Base-by-base conservation (phyloP, 2,797 vertebrate species). In the Myiothlypis chrysogaster region DNA sequence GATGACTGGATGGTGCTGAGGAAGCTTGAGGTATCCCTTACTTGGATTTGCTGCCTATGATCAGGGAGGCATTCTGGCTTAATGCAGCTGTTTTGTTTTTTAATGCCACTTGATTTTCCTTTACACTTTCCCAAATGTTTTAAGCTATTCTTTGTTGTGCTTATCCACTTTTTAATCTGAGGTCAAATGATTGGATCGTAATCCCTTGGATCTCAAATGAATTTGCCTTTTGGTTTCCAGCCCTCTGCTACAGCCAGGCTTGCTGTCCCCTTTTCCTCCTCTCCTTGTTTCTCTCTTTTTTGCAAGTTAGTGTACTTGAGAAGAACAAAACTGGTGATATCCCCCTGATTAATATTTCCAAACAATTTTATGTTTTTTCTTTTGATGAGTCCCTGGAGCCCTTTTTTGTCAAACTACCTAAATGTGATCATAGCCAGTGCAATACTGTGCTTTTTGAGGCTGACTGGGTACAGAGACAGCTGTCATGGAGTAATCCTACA, bases 81-180 rank as follows among this genome's bases (percentile, higher is more conserved):
- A 93, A 90, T 89, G 81, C 87, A 82, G 82, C 87, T 95, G 46
- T 88, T 96, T 81, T 94, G 82, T 89, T 76, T 28, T 69, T 92
- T 93, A 96, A 96, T 92, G 89, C 46, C 5, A 2, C 57, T 73
- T 75, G 79, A 78, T 90, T 95, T 94, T 89, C 93, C 72, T 77
- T 91, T 90, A 94, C 94, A 93, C 83, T 93, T 94, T 78, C 69
- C 87, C 87, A 95, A 94, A 94, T 47, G 82, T 94, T 96, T 94
- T 91, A 94, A 95, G 83, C 89, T 91, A 53, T 56, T 39, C 76
- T 94, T 95, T 95, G 94, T 96, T 84, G 69, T 50, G 79, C 22
- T 94, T 66, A 80, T 86, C 71, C 83, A 34, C 61, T 64, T 37
- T 93, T 91, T 91, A 93, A 94, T 89, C 76, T 49, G 89, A 83